These are phyloP conservation scores for Laticauda colubrina DNA, from an alignment of 2,113 vertebrate species.

Conservation along the genomic window DNA sequence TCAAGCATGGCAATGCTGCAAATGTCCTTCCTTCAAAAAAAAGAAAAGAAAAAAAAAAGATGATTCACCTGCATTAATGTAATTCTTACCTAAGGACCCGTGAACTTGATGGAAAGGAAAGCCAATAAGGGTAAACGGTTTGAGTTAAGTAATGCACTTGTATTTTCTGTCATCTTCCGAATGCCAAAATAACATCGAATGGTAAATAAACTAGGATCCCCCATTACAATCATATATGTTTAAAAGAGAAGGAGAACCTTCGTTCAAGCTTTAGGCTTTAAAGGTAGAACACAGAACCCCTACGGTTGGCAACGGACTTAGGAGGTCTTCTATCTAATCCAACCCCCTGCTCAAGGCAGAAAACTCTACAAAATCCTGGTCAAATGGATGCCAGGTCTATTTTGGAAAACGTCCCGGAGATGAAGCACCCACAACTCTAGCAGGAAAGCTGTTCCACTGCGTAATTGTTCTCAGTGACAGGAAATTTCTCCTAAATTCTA, in stretches of 20 bases:
- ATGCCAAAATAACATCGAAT: background rate
- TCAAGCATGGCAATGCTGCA: too few species aligned
- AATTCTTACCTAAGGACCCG: background rate
- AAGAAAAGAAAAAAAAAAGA: background rate
- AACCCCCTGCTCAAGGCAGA: background rate
- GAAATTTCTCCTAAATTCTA: too few species aligned
- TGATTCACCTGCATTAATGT: background rate
- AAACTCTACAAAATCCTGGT: background rate
- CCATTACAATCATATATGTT: background rate
- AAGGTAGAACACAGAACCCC: background rate
- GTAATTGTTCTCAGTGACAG: too few species aligned
- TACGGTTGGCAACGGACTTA: background rate
- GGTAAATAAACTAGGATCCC: background rate
- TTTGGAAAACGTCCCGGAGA: background rate
- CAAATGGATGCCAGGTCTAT: background rate
- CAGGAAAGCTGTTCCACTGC: too few species aligned
- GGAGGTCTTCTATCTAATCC: background rate
- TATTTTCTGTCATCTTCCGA: background rate
- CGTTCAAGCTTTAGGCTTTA: background rate
- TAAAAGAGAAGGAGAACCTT: background rate
- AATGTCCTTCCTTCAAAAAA: background rate
- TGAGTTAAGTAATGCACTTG: background rate
- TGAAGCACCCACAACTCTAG: background rate
- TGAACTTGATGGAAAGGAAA: background rate
- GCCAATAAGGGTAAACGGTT: background rate